Evolutionary conservation across 30 jellyfish, hydroid and myxozoan genomes (phyloP), one percentile per base, ranked within the genome.

Genomic region (Morbakka virulenta): DNA sequence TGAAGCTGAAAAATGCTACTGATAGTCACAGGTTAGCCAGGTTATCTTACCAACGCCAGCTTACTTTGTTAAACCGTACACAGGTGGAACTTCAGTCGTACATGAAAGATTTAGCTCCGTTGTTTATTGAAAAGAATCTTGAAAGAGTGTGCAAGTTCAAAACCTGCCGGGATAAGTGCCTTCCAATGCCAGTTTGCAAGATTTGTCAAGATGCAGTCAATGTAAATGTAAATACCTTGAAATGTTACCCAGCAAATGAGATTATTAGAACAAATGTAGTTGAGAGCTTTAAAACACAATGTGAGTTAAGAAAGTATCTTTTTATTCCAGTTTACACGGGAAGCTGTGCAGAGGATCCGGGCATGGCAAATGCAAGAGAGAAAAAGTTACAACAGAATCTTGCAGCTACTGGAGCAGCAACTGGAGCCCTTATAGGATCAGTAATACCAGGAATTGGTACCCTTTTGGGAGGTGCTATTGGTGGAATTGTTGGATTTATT

Each of bases 261-360:
- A 35, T 3, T 20, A 32, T 71, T 24, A 35, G 74, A 28, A 35
- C 79, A 1, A 4, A 13, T 6, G 73, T 22, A 2, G 23, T 52
- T 4, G 41, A 1, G 74, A 35, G 73, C 23, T 71, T 3, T 27
- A 35, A 20, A 11, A 34, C 83, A 27, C 21, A 32, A 4, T 71
- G 83, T 51, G 83, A 3, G 2, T 21, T 71, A 1, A 71, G n/a
- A 21, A 71, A 71, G 79, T 17, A 71, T 4, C 27, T 41, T 3
- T 71, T 71, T 27, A 71, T 71, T 71, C 83, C 83, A 1, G 64
- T 71, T 28, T 71, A 71, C 77, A 71, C 83, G 2, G 83, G 83
- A 3, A 2, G 73, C 12, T 71, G 83, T 36, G 13, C 71, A 1
- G 77, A 71, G 48, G 79, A 71, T 48, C 83, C 83, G 6, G 23